These are phyloP conservation scores for Scrobipalpa costella DNA, from an alignment of 2,888 invertebrate genomes.

Conservation along the genomic window DNA sequence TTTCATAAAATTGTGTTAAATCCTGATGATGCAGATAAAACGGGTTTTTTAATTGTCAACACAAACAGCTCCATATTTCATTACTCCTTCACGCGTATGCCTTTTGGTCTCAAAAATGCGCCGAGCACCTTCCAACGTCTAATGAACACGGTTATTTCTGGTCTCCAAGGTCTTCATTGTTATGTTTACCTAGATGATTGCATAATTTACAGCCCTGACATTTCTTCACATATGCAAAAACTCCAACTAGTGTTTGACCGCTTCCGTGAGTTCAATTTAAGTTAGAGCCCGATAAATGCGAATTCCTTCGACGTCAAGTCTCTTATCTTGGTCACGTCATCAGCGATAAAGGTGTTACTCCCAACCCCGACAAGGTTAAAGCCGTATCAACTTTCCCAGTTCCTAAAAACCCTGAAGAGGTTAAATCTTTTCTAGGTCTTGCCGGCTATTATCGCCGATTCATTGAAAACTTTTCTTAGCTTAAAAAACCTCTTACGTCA, in stretches of 20 bases:
- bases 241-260: too few species aligned
- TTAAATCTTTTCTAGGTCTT: slow-evolving; percentile 48
- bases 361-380: slow-evolving; percentile 37
- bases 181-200: too few species aligned
- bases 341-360: slow-evolving; percentile 34
- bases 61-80: slow-evolving; percentile 19
- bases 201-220: too few species aligned
- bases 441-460: slow-evolving; percentile 53
- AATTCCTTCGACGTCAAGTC: slow-evolving; percentile 38
- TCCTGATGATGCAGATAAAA: too few species aligned
- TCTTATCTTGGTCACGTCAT: slow-evolving; percentile 34
- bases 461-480: slow-evolving; percentile 46
- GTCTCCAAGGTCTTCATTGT: too few species aligned
- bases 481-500: slow-evolving; percentile 38
- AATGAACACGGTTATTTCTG: too few species aligned
- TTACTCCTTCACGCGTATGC: slow-evolving; percentile 26
- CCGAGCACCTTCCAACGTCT: too few species aligned
- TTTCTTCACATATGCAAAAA: too few species aligned
- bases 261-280: too few species aligned
- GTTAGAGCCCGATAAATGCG: slow-evolving; percentile 43
- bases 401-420: slow-evolving; percentile 37
- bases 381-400: slow-evolving; percentile 33
- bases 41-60: slow-evolving; percentile 18
- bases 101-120: too few species aligned
- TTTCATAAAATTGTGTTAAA: slow-evolving; percentile 30